These are phyloP conservation scores for Coracopsis vasa DNA, from an alignment of 2,113 vertebrate genomes.

Conservation along the genomic window DNA sequence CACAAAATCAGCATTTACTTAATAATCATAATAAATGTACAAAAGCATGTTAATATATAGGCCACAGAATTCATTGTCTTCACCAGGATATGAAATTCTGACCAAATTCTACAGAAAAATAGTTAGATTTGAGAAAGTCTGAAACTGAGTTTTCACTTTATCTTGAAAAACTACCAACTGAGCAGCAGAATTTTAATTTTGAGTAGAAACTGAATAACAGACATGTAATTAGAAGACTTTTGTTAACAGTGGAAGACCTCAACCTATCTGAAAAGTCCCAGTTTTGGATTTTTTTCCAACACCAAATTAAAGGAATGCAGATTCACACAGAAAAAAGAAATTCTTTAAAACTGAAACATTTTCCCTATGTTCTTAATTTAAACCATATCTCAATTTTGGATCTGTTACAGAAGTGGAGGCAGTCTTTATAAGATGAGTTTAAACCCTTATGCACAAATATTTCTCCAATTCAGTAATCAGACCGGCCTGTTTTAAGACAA, in stretches of 20 bases:
- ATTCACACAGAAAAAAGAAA: background rate
- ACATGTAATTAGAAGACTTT: background rate
- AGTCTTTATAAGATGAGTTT: background rate
- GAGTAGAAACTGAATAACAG: background rate
- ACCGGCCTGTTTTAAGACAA: background rate
- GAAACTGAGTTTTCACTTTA: background rate
- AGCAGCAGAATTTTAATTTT: background rate
- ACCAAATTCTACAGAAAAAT: background rate
- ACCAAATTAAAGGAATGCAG: background rate
- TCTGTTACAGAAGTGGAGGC: background rate
- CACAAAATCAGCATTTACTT: slow-evolving; percentile 29
- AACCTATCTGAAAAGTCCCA: background rate
- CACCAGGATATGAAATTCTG: background rate
- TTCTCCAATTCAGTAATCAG: slow-evolving; percentile 39
- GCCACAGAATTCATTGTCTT: background rate
- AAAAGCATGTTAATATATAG: background rate
- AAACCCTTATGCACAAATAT: background rate
- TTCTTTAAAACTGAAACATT: background rate
- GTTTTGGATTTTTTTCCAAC: background rate
- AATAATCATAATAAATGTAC: slow-evolving; percentile 29
- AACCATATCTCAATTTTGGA: background rate
- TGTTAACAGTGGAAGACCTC: background rate
- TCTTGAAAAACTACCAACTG: background rate
- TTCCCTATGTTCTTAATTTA: background rate
- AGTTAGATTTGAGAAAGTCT: background rate